These are phyloP conservation scores for Atta texana DNA, from an alignment of 1,140 invertebrate species.

Conservation along the genomic window DNA sequence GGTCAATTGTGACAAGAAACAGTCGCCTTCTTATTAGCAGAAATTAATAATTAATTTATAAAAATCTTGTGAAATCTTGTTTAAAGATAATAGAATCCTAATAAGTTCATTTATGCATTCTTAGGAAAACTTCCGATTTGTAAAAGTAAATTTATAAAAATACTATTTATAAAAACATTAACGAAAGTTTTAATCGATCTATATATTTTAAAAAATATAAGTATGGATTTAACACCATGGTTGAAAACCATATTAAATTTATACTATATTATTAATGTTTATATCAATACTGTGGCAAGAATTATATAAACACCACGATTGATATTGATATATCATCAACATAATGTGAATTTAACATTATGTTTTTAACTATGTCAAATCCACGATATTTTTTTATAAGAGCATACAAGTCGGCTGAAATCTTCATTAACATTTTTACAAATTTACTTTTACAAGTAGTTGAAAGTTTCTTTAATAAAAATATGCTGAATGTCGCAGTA, in stretches of 20 bases:
- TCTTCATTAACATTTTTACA: background rate
- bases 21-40: background rate
- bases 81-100: background rate
- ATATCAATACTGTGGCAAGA: too few species aligned
- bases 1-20: conserved; percentile 23
- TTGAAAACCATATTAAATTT: too few species aligned
- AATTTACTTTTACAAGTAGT: background rate
- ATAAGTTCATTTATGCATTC: background rate
- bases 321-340: too few species aligned
- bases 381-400: too few species aligned
- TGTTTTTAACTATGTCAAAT: too few species aligned
- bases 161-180: too few species aligned
- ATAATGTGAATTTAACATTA: too few species aligned
- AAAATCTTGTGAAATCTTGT: background rate
- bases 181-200: background rate
- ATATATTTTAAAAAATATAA: too few species aligned
- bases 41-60: conserved; percentile 29
- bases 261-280: too few species aligned
- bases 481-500: background rate
- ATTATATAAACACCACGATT: too few species aligned
- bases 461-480: background rate
- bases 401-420: background rate
- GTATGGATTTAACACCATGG: too few species aligned
- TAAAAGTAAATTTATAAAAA: background rate
- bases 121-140: background rate